Base-by-base conservation (phyloP, 2,113 vertebrate genomes). In the Salvelinus namaycush region DNA sequence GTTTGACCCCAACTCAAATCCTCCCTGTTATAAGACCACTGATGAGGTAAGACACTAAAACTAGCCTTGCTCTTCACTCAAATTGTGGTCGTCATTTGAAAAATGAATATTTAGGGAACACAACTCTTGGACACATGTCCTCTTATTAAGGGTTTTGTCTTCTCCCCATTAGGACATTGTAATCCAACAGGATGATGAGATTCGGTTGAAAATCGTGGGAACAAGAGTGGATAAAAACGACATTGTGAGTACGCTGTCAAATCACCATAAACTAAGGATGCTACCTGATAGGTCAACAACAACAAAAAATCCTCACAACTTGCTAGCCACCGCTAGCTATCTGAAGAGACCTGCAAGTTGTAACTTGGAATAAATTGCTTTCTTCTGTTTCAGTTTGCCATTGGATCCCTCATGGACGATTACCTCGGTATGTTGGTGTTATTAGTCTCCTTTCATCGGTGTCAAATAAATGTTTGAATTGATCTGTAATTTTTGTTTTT, bases 201-300 rank as follows among this genome's bases (percentile, higher is more conserved):
- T 97, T 79, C 90, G 96, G n/a, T 81, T 97, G 72, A 97, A 97
- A 87, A 96, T 97, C 67, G 96, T 97, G 69, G 96, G 96, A 57
- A 97, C 96, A 26, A 93, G 96, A 74, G 96, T 97, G 73, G 96
- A 97, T 81, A 97, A 97, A 86, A 97, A 97, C 76, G 96, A 97
- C 87, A 97, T 97, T 27, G 96, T 97, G 91, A 94, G 94, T 91
- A 1, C 60, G 18, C 73, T 29, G 3, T 62, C 12, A 66, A 44
- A 64, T 9, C n/a, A 64, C 60, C 24, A 26, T 24, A 3, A 24
- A 16, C 8, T 26, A 12, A 26, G 24, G 24, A 26, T 22, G 20
- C 20, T 64, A 26, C 9, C 20, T 64, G 20, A 20, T 16, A 24
- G 7, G 20, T 2, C 2, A 11, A 64, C 0, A 13, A 2, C 24